Evolutionary conservation across 1,140 invertebrate species (phyloP), one percentile per base, ranked within the genome.

Genomic region (Diorhabda elongata): DNA sequence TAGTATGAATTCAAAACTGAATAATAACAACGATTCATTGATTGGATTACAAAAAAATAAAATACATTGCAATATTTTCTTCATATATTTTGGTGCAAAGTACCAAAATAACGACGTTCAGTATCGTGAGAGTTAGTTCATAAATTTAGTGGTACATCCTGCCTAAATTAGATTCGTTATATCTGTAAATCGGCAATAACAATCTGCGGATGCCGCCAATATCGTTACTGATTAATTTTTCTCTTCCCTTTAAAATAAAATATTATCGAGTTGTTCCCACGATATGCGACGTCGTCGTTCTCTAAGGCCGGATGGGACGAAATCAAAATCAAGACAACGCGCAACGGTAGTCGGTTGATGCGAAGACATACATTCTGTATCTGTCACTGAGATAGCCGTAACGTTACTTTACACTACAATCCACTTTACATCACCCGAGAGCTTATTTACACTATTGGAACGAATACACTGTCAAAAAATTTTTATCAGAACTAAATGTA

Each of bases 211-310:
- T 6, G 47, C 6, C n/a, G n/a, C 47, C 47, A 52, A 52, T 52
- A 52, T 52, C n/a, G n/a, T 52, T n/a, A n/a, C 6, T 52, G 47
- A 52, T 52, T 52, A 52, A 52, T 52, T 52, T n/a, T 52, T 52
- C 47, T n/a, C 47, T 52, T 52, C 47, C 47, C n/a, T 52, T 52
- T 6, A 52, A 6, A 52, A 52, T 52, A 8, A 6, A 8, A 52
- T 52, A 8, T 8, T 52, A 52, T 52, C 47, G 47, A 2, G 47
- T 52, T 52, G 47, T 52, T 52, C 47, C 47, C 47, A 52, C 47
- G 47, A 52, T 52, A 6, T n/a, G n/a, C 26, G 26, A 26, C 26
- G 47, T 52, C 47, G 6, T n/a, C 47, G 47, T 52, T 9, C 47
- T 5, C 47, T 3, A 2, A 52, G 47, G 47, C 47, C 47, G 47